Evolutionary conservation across 2,797 vertebrate genomes (phyloP), one percentile per base, ranked within the genome.

Genomic region (Coreius guichenoti): DNA sequence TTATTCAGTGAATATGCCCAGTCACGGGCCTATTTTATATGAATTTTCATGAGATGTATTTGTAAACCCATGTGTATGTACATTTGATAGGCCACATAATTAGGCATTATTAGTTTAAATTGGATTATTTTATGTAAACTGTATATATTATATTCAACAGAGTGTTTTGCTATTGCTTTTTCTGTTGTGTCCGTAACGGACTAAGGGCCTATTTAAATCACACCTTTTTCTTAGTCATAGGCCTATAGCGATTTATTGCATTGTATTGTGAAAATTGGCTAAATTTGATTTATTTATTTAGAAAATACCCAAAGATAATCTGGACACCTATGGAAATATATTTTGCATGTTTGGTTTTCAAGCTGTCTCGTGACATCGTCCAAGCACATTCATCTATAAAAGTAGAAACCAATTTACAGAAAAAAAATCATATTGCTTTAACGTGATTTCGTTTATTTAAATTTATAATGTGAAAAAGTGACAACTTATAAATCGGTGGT

Each of bases 401-500:
- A 3, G 19, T 61, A 31, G 1, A 82, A 63, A 47, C 33, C 19
- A 29, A 2, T 26, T 39, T 63, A 76, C 67, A 61, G n/a, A 74
- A 83, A 49, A 33, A 33, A 39, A 86, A 51, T 5, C 49, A 86
- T 39, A 70, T 16, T 61, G 19, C 12, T 54, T 49, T 81, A 74
- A 65, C 80, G 90, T 93, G 91, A 89, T 89, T 43, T 88, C 84
- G 43, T 83, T 92, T 93, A 89, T 92, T 82, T 84, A 88, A 81
- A 84, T 63, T 47, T 58, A 82, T 76, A 82, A 68, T 84, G 89
- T 92, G 88, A 89, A 94, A 94, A 94, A 90, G 91, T 93, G 91
- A 93, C 91, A 93, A 87, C 16, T 87, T 92, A 83, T 72, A 92
- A 93, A 92, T 89, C 73, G 65, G 92, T 92, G 90, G 47, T 90